Percentiles rank a stretch among this genome's conserved stretches.
phyloP scores from a whole-genome alignment of 2,888 invertebrate species.

The Nyleta sp. region DNA sequence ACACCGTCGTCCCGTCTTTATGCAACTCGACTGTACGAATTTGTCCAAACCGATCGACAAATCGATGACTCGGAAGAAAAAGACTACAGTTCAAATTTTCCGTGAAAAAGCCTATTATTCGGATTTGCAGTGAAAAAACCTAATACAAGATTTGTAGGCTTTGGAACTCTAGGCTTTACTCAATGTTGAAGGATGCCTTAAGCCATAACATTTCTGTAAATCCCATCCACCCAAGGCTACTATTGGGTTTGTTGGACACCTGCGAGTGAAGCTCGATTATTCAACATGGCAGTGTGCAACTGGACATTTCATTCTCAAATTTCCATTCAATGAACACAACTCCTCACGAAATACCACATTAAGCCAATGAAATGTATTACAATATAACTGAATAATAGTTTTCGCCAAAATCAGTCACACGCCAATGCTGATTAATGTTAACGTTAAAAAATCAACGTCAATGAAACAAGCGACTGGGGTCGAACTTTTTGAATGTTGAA shows the following conservation, averaged over 20 bases:
- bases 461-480: too few species aligned
- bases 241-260: constrained; percentile 51
- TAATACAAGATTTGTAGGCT: too few species aligned
- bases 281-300: constrained; percentile 33
- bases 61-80: too few species aligned
- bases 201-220: constrained; percentile 55
- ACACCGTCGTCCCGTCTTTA: constrained; percentile 10
- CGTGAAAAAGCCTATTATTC: too few species aligned
- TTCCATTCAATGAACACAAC: constrained; percentile 37
- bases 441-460: too few species aligned
- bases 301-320: constrained; percentile 57
- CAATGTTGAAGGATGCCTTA: constrained; percentile 44
- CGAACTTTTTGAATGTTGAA: too few species aligned
- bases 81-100: too few species aligned
- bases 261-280: constrained; percentile 58
- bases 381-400: constrained; percentile 12
- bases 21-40: constrained; percentile 7
- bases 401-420: too few species aligned
- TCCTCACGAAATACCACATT: constrained; percentile 15
- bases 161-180: too few species aligned
- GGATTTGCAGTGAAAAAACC: too few species aligned
- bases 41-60: background rate
- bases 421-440: too few species aligned
- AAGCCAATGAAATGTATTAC: constrained; percentile 11
- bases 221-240: constrained; percentile 33